These are phyloP conservation scores for Mungos mungo DNA, from an alignment of 2,113 vertebrate genomes.

Conservation along the genomic window DNA sequence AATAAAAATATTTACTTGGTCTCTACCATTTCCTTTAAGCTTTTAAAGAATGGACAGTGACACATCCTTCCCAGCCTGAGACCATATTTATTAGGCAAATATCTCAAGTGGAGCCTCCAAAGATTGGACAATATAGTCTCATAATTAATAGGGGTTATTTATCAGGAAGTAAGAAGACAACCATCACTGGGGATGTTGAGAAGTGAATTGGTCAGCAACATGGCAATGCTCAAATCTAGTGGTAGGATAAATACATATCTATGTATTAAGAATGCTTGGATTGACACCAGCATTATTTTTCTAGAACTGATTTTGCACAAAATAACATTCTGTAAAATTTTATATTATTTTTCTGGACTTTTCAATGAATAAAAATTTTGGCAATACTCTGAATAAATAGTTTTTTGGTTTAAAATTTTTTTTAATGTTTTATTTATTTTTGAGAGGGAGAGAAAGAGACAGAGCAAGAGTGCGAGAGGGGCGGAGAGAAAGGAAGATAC, in stretches of 20 bases:
- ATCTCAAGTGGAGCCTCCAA: neutral
- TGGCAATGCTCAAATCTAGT: neutral
- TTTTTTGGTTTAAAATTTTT: neutral
- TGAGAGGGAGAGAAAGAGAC: too few relatives aligned
- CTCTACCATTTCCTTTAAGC: neutral
- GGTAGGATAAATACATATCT: neutral
- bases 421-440: too few relatives aligned
- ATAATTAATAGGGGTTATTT: neutral
- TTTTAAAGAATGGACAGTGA: neutral
- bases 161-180: neutral
- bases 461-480: too few relatives aligned
- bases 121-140: neutral
- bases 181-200: neutral
- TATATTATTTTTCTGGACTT: constrained; percentile 2
- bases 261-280: neutral
- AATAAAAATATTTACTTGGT: neutral
- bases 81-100: neutral
- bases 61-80: neutral
- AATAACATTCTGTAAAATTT: neutral
- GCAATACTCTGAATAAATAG: neutral
- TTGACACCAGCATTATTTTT: neutral
- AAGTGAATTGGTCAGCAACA: neutral
- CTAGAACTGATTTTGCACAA: neutral
- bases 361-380: neutral
- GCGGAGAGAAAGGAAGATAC: too few relatives aligned